Percentiles rank a stretch among this genome's conserved stretches.
Evolutionary conservation across 1,140 invertebrate genomes (phyloP).

Genomic region (Meteorus sp.): DNA sequence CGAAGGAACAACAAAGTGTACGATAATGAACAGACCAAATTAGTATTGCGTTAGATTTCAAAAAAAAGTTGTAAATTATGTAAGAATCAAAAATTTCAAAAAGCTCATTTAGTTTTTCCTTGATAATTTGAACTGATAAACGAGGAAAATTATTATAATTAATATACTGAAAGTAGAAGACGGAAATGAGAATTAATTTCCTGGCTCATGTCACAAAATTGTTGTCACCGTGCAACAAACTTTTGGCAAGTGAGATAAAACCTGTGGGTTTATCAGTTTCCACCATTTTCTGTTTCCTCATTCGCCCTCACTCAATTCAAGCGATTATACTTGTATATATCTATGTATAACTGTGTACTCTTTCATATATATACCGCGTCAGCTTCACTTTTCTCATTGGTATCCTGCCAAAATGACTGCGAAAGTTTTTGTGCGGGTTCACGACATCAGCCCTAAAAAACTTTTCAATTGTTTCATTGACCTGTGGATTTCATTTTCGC

Average conservation of each 20-base stretch:
- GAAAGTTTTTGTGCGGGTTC: conserved; percentile 25
- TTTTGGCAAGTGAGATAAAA: conserved; percentile 15
- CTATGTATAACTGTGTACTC: no score
- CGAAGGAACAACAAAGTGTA: no score
- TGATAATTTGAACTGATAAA: no score
- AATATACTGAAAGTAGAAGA: not conserved
- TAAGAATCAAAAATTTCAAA: no score
- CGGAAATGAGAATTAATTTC: conserved; percentile 11
- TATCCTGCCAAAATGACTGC: conserved; percentile 28
- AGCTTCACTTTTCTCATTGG: conserved; percentile 21
- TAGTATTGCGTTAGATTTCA: no score
- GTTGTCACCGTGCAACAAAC: not conserved
- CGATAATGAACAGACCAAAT: no score
- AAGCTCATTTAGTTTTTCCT: no score
- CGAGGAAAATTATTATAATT: no score
- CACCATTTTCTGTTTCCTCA: conserved; percentile 5
- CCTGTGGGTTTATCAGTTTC: conserved; percentile 17
- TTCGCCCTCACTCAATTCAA: not conserved
- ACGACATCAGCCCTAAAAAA: not conserved
- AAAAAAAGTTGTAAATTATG: no score
- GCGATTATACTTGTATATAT: conserved; percentile 1
- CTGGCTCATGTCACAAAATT: not conserved
- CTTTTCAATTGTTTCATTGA: not conserved
- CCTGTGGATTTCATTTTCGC: no score
- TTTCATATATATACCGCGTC: no score